phyloP scores from a whole-genome alignment of 35 echinoderm and acorn worm genomes.

The Stichopus chloronotus region DNA sequence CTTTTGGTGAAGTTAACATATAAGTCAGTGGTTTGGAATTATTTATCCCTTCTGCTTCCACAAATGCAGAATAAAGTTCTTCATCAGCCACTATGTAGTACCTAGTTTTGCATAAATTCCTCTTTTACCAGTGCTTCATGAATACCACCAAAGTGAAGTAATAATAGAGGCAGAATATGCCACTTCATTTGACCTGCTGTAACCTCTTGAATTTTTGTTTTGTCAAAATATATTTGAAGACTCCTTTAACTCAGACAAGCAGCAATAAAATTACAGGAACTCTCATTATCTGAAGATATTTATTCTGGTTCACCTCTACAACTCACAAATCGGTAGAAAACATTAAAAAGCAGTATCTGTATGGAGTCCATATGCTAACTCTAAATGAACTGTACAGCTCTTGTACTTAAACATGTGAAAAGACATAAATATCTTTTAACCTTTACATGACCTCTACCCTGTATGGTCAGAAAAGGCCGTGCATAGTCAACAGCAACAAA shows the following conservation, averaged over 20 bases:
- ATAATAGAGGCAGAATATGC: constrained; percentile 29
- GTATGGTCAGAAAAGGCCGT: constrained; percentile 42
- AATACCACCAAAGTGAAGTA: constrained; percentile 22
- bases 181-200: constrained; percentile 40
- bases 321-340: constrained; percentile 54
- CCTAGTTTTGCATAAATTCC: constrained; percentile 15
- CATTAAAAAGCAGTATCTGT: constrained; percentile 58
- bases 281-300: constrained; percentile 62
- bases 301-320: constrained; percentile 47
- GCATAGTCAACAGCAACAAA: constrained; percentile 45
- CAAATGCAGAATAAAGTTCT: constrained; percentile 42
- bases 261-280: constrained; percentile 44
- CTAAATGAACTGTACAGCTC: constrained; percentile 58
- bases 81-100: constrained; percentile 47
- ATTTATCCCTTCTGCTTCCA: constrained; percentile 47
- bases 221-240: not conserved
- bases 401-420: constrained; percentile 53
- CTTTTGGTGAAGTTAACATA: not conserved
- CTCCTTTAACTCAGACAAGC: constrained; percentile 37
- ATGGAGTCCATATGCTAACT: constrained; percentile 50
- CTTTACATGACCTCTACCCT: constrained; percentile 34
- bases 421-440: constrained; percentile 58
- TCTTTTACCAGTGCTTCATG: constrained; percentile 39
- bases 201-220: constrained; percentile 19
- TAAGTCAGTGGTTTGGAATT: constrained; percentile 59